A percentile compares a stretch with the other conserved stretches of the same genome.
Conservation (phyloP, 1,140 invertebrate genomes). For the Bathynomus jamesi region DNA sequence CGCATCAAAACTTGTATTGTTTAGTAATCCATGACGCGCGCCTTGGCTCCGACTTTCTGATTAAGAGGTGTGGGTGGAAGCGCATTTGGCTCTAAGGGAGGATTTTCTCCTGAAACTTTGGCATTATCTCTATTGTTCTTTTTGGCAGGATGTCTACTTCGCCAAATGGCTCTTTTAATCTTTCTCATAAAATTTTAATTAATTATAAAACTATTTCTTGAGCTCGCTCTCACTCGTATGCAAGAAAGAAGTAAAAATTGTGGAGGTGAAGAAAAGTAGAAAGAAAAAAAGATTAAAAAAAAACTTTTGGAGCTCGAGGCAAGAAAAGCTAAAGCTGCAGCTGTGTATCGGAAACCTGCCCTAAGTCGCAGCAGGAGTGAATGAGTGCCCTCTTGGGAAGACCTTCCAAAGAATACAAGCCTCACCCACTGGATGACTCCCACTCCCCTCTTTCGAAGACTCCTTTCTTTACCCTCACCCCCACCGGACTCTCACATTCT, state of each 20-base stretch:
- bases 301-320: background rate
- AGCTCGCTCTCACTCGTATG: too few relatives aligned
- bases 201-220: background rate
- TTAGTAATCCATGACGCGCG: background rate
- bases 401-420: constrained; percentile 1
- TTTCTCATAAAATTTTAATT: background rate
- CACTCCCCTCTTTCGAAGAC: background rate
- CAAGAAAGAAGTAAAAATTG: too few relatives aligned
- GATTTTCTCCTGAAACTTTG: background rate
- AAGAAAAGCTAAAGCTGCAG: background rate
- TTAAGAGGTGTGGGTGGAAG: background rate
- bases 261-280: too few relatives aligned
- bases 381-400: background rate
- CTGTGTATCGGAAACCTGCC: background rate
- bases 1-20: constrained; percentile 1
- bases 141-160: background rate
- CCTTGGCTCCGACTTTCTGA: background rate
- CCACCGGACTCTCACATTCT: background rate
- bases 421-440: background rate
- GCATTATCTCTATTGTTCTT: background rate
- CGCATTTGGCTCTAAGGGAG: background rate
- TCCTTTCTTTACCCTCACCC: background rate
- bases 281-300: background rate
- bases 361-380: background rate
- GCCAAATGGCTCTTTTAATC: background rate